A percentile compares a stretch with the other conserved stretches of the same genome.
phyloP scores from a whole-genome alignment of 2,797 vertebrate genomes.

The Sandelia bainsii region DNA sequence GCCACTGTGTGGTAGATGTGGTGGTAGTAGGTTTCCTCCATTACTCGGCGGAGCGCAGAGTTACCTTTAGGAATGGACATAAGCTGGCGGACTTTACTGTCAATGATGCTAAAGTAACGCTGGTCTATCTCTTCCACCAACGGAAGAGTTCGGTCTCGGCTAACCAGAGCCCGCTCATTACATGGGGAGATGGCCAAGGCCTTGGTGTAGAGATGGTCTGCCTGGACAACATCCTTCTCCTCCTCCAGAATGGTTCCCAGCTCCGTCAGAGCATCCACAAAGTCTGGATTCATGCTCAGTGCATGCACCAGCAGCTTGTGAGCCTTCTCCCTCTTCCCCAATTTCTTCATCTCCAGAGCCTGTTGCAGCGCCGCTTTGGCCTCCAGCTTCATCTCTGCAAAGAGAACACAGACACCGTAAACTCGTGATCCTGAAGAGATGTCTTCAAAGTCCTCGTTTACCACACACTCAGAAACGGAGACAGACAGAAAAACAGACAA shows the following conservation, averaged over 20 bases:
- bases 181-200: conserved; percentile 92
- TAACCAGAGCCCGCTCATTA: conserved; percentile 91
- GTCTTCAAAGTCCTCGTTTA: not conserved
- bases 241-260: conserved; percentile 95
- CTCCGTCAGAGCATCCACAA: conserved; percentile 93
- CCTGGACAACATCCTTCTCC: conserved; percentile 95
- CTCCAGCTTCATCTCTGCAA: conserved; percentile 89
- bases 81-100: conserved; percentile 93
- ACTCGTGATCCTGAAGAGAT: not conserved
- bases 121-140: conserved; percentile 98
- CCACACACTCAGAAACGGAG: not conserved
- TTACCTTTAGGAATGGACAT: conserved; percentile 98
- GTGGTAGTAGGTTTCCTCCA: conserved; percentile 99
- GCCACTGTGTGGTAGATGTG: conserved; percentile 99
- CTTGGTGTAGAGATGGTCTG: conserved; percentile 94
- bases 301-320: conserved; percentile 95
- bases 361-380: conserved; percentile 92
- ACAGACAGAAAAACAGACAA: not conserved
- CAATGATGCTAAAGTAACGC: conserved; percentile 93
- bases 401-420: conserved; percentile 9
- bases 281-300: conserved; percentile 93
- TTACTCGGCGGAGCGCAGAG: conserved; percentile 92
- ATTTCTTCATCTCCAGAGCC: conserved; percentile 95
- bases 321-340: conserved; percentile 94
- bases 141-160: conserved; percentile 92